Conservation (phyloP, 2,888 invertebrate genomes). For the Phortica magna region DNA sequence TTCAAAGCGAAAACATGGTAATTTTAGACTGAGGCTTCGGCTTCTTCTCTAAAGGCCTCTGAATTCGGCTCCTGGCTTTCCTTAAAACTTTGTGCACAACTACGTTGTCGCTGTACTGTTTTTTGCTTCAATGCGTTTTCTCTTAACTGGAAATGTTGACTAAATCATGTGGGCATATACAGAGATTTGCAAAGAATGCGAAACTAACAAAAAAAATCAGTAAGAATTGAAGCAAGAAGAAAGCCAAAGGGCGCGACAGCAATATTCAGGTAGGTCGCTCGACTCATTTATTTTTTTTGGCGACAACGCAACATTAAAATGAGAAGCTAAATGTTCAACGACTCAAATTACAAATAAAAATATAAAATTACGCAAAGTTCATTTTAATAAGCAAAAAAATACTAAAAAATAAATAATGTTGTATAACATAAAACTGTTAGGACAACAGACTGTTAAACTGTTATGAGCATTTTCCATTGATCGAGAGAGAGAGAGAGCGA, state of each 20-base stretch:
- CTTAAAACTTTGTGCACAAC: background rate
- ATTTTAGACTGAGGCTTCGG: constrained; percentile 54
- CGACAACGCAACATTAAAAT: constrained; percentile 46
- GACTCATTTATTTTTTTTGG: background rate
- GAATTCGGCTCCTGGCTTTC: background rate
- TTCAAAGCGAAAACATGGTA: constrained; percentile 66
- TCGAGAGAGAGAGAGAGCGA: too few species aligned
- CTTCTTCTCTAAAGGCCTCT: background rate
- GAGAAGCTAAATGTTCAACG: constrained; percentile 47
- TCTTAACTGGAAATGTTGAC: background rate
- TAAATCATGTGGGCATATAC: constrained; percentile 54
- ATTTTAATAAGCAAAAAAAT: background rate
- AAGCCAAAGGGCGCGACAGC: constrained; percentile 29
- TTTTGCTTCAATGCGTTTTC: constrained; percentile 20
- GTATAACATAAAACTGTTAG: too few species aligned
- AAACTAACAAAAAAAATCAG: constrained; percentile 8
- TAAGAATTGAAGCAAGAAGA: constrained; percentile 43
- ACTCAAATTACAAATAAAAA: constrained; percentile 41
- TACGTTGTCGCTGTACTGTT: background rate
- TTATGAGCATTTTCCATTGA: too few species aligned
- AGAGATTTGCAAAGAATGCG: background rate
- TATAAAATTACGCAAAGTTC: constrained; percentile 29
- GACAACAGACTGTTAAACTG: too few species aligned
- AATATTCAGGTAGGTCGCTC: constrained; percentile 56
- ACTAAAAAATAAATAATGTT: too few species aligned